Evolutionary conservation across 2,888 invertebrate species (phyloP).

Genomic region (Dilophus febrilis): DNA sequence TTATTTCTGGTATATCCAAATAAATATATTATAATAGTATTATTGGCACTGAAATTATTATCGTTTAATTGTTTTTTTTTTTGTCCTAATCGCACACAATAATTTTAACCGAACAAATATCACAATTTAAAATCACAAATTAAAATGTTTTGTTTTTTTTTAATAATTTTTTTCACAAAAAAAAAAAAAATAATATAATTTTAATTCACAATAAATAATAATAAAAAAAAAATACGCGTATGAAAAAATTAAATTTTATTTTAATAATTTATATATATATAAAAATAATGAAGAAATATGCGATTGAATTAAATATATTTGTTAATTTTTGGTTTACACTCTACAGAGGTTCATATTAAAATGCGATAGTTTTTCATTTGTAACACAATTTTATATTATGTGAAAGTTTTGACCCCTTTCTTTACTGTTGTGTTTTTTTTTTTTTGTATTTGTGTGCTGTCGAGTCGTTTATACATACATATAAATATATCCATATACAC

Average conservation of each 20-base stretch:
- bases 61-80: too few relatives aligned
- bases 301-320: constrained; percentile 19
- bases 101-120: too few relatives aligned
- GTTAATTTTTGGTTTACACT: too few relatives aligned
- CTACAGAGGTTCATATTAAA: constrained; percentile 29
- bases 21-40: too few relatives aligned
- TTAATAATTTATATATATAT: neutral
- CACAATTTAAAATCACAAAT: too few relatives aligned
- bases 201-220: neutral
- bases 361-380: constrained; percentile 27
- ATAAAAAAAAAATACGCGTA: neutral
- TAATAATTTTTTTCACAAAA: neutral
- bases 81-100: too few relatives aligned
- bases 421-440: constrained; percentile 13
- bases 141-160: too few relatives aligned
- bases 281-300: constrained; percentile 1
- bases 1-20: too few relatives aligned
- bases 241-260: neutral
- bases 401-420: constrained; percentile 34
- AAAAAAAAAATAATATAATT: neutral
- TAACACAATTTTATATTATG: constrained; percentile 33
- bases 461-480: too few relatives aligned
- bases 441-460: too few relatives aligned
- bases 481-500: too few relatives aligned
- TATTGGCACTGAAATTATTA: too few relatives aligned